A percentile compares a stretch with the other conserved stretches of the same genome.
phyloP scores from a whole-genome alignment of 2,113 vertebrate genomes.

The Laterallus jamaicensis region DNA sequence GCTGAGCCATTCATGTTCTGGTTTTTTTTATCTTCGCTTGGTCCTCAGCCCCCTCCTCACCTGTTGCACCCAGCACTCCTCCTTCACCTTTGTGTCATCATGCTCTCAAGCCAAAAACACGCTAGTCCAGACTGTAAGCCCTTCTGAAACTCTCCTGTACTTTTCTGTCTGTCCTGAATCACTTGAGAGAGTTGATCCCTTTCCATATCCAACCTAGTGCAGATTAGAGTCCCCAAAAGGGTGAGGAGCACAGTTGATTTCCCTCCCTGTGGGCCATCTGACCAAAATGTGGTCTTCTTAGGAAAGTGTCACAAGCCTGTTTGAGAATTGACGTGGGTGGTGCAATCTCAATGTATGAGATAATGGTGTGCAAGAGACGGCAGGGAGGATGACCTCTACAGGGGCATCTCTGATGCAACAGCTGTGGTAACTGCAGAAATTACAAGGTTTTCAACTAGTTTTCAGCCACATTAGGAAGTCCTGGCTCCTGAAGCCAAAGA shows the following conservation, averaged over 20 bases:
- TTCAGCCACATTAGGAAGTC: background rate
- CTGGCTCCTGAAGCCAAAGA: background rate
- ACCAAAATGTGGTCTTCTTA: background rate
- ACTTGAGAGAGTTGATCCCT: background rate
- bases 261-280: background rate
- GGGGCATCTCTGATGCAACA: background rate
- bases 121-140: too few relatives aligned
- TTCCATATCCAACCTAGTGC: background rate
- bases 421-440: background rate
- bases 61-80: too few relatives aligned
- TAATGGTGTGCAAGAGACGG: fast-evolving
- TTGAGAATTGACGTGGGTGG: background rate
- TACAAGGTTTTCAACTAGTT: background rate
- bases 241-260: background rate
- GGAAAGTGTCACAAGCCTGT: background rate
- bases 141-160: background rate
- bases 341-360: fast-evolving
- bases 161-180: background rate
- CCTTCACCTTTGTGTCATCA: background rate
- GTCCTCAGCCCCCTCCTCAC: background rate
- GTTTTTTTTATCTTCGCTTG: background rate
- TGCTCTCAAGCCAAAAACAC: background rate
- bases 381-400: fast-evolving
- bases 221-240: background rate
- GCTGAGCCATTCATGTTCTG: background rate